Evolutionary conservation across 2,797 vertebrate genomes (phyloP), one percentile per base, ranked within the genome.

Genomic region (Ambastaia sidthimunki): DNA sequence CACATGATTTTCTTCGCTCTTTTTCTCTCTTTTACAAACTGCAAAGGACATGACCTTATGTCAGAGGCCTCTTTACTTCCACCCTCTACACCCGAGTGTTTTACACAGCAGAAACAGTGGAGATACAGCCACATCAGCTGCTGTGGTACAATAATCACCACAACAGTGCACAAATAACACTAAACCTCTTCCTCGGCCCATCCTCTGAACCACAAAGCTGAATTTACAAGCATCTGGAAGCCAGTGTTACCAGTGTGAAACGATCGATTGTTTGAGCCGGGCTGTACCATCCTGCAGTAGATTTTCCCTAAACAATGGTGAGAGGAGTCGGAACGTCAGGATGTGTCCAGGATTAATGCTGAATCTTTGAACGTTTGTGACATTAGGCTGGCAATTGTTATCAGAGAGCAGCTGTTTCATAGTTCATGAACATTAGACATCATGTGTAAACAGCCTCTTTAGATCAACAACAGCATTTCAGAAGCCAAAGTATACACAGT

Each of bases 321-420:
- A 72, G 63, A 85, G 69, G 85, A 82, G 76, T 81, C 83, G 55
- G 88, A 87, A 76, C 73, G 9, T 34, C 18, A 52, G n/a, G 23
- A 44, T 69, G 47, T 69, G 78, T 63, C 52, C 63, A 9, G 47
- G 19, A 48, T 68, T 76, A 41, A 70, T 5, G 54, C n/a, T 80
- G 71, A 50, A 31, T 79, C 37, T 68, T 62, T 76, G 62, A 72
- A 83, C 44, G 34, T 70, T 81, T 83, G 34, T 21, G 71, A 66
- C n/a, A 65, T 66, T 57, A 34, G 41, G 6, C 37, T 25, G 6
- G 16, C 19, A 9, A 70, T 47, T 55, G 13, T 47, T 80, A 50
- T 65, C 63, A 80, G 63, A 77, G 70, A 76, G 72, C 67, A 71
- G 50, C 60, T 83, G 65, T 63, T 76, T 54, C 55, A 34, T 55